Percentiles rank a stretch among this genome's conserved stretches.
phyloP scores from a whole-genome alignment of 2,797 vertebrate genomes.

The Myotis planiceps region DNA sequence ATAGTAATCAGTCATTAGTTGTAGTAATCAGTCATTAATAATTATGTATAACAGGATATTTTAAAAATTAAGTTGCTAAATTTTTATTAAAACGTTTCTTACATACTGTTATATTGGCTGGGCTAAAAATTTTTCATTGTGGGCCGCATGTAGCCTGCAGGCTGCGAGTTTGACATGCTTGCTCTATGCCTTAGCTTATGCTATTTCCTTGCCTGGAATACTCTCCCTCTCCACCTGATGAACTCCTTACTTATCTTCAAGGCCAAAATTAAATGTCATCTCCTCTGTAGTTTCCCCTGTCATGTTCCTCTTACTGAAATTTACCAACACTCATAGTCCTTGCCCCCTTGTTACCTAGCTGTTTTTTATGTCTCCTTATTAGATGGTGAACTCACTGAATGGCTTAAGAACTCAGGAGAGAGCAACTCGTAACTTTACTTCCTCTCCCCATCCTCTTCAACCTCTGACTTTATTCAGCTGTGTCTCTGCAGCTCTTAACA shows the following conservation, averaged over 20 bases:
- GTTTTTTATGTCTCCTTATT: background rate
- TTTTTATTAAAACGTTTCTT: too few relatives aligned
- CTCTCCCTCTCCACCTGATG: background rate
- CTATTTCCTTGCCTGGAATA: background rate
- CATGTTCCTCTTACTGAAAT: background rate
- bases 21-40: too few relatives aligned
- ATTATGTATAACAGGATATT: too few relatives aligned
- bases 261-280: background rate
- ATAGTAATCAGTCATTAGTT: too few relatives aligned
- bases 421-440: background rate
- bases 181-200: background rate
- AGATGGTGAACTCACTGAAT: background rate
- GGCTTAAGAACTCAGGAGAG: background rate
- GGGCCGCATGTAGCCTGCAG: too few relatives aligned
- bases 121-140: too few relatives aligned
- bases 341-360: background rate
- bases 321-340: background rate
- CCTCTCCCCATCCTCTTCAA: background rate
- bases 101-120: too few relatives aligned
- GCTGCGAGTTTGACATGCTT: too few relatives aligned
- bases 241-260: background rate
- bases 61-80: too few relatives aligned
- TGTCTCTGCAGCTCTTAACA: background rate
- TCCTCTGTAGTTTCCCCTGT: background rate
- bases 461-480: background rate